Base-by-base conservation (phyloP, 1,140 invertebrate genomes). In the Telenomus remus region DNA sequence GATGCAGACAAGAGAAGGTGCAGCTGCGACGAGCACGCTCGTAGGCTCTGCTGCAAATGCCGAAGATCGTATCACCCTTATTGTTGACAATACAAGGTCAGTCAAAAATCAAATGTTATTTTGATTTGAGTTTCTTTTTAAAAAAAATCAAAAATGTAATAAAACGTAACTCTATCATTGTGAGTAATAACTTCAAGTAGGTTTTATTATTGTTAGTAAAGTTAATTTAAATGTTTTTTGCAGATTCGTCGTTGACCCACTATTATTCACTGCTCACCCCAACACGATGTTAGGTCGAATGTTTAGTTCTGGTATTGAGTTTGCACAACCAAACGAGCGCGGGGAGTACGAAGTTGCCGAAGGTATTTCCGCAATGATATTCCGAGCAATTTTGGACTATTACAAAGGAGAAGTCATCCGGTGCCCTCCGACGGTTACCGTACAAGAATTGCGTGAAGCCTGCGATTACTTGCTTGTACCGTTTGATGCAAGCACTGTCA, bases 291-390 rank as follows among this genome's bases (percentile, higher is more conserved):
- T 95, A 4, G 97, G 97, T 15, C 93, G 97, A 80, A 99, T 99
- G 98, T 98, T 98, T 84, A 96, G 95, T 84, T 95, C 96, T 12
- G 95, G 96, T 46, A 90, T 98, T 51, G 96, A 98, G 77, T 97
- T 97, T 84, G 95, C 95, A 0, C 94, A 97, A 82, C 93, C 96
- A 0, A 99, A 99, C 87, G 96, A 98, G 73, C 89, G 96, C 8
- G 97, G 98, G 1, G 98, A 99, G 87, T 99, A 95, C 87, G 96
- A 99, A 82, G 95, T 99, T 15, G 97, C 97, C n/a, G 98, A 99
- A 72, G 98, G 98, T 0, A 96, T 99, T 72, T 97, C 97, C 0
- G 95, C 98, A 0, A 94, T 95, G 43, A 94, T 99, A 2, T 99
- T 99, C 84, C 90, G 97, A 44, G 94, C 97, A 0, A 97, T 99